Conservation (phyloP, 2,797 vertebrate genomes). For the Hybognathus amarus region DNA sequence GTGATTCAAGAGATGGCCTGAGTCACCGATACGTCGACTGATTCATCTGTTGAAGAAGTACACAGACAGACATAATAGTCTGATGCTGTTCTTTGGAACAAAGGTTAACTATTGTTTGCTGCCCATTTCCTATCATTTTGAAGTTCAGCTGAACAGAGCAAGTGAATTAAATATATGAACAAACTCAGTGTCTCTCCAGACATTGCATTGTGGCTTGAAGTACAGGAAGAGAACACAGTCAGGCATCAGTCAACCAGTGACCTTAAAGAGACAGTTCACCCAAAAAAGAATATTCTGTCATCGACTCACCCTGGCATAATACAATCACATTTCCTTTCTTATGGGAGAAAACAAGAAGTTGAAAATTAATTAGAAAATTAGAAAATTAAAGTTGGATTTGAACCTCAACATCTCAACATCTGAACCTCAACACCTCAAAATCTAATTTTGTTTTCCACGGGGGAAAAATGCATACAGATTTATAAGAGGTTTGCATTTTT, state of each 20-base stretch:
- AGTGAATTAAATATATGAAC: neutral
- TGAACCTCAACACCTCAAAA: too few relatives aligned
- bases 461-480: neutral
- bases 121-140: constrained; percentile 4
- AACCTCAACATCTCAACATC: too few relatives aligned
- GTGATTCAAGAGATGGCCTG: constrained; percentile 74
- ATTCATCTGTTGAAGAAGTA: constrained; percentile 61
- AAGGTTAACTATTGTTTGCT: constrained; percentile 38
- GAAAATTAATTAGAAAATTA: too few relatives aligned
- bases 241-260: neutral
- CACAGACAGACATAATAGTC: constrained; percentile 41
- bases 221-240: neutral
- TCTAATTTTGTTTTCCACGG: too few relatives aligned
- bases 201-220: neutral
- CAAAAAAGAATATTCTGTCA: neutral
- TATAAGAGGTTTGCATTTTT: neutral
- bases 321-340: neutral
- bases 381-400: neutral
- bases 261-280: too few relatives aligned
- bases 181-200: neutral
- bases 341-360: neutral
- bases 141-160: neutral
- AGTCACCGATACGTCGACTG: constrained; percentile 59
- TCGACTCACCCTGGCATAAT: neutral
- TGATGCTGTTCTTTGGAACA: constrained; percentile 19